Base-by-base conservation (phyloP, 2,113 vertebrate genomes). In the Prunella fulvescens region DNA sequence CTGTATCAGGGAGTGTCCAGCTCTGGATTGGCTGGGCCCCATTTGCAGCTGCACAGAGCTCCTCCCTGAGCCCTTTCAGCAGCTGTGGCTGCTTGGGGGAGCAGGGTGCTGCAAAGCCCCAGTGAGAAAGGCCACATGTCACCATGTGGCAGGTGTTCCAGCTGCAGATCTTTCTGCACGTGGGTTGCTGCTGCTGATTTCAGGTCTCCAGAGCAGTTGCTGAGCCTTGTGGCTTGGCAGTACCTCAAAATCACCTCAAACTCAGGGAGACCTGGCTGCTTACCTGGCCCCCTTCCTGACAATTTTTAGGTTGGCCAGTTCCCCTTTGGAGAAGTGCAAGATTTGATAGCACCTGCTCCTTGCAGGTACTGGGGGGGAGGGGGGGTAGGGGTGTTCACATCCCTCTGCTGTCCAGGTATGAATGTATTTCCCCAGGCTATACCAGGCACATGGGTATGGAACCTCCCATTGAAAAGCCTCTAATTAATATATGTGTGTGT, bases 101-200 rank as follows among this genome's bases (percentile, higher is more conserved):
- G 45, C 22, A 71, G 2, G 1, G 24, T 62, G 58, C 50, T 78
- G 51, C 2, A 4, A 60, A 60, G 50, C n/a, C 50, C 23, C 0
- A 1, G 19, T 8, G 25, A 51, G 24, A 74, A 65, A 69, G 2
- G 4, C 37, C 5, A 7, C 31, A 28, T 3, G 42, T 54, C 26
- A 47, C 50, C 22, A 8, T 28, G 33, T 8, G n/a, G 71, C 10
- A 3, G 31, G n/a, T 51, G 45, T 33, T 25, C 73, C 45, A 57
- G 69, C 56, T 73, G 50, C 57, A 71, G 44, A 28, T 71, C 28
- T 76, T 80, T 58, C 20, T 0, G 0, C 2, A 0, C 0, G 0
- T 15, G 33, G 54, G 37, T 62, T 81, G 45, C 44, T 81, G 64
- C 44, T 86, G 25, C 48, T 33, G 19, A 44, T 54, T 76, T 71